phyloP scores from a whole-genome alignment of 2,888 invertebrate species.

The Eretmocerus hayati region DNA sequence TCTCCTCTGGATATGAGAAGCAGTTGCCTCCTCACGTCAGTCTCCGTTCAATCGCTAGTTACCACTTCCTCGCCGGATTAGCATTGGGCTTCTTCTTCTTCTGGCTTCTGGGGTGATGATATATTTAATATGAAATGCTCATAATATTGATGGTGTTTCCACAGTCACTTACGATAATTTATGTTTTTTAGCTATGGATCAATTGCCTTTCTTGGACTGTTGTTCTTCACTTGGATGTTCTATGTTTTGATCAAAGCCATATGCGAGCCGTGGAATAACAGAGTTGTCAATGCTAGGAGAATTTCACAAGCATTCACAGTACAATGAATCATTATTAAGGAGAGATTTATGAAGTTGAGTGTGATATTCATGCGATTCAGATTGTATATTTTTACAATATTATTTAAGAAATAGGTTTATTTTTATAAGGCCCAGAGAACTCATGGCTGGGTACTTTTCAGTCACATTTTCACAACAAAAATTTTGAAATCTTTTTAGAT shows the following conservation, averaged over 20 bases:
- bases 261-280: constrained; percentile 36
- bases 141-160: constrained; percentile 1
- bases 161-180: no score
- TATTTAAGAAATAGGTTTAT: no score
- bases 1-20: constrained; percentile 52
- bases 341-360: no score
- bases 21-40: constrained; percentile 62
- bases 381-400: no score
- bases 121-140: constrained; percentile 20
- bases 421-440: no score
- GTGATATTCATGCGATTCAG: no score
- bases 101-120: constrained; percentile 52
- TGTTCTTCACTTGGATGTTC: constrained; percentile 48
- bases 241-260: constrained; percentile 51
- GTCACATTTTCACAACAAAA: no score
- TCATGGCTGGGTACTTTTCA: no score
- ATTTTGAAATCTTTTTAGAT: no score
- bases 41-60: constrained; percentile 60
- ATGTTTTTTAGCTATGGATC: constrained; percentile 31
- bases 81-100: constrained; percentile 50
- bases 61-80: constrained; percentile 54
- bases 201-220: constrained; percentile 46
- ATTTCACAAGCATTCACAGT: constrained; percentile 4
- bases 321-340: no score
- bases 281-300: constrained; percentile 5